Evolutionary conservation across 2,888 invertebrate genomes (phyloP), one percentile per base, ranked within the genome.

Genomic region (Caradrina kadenii): DNA sequence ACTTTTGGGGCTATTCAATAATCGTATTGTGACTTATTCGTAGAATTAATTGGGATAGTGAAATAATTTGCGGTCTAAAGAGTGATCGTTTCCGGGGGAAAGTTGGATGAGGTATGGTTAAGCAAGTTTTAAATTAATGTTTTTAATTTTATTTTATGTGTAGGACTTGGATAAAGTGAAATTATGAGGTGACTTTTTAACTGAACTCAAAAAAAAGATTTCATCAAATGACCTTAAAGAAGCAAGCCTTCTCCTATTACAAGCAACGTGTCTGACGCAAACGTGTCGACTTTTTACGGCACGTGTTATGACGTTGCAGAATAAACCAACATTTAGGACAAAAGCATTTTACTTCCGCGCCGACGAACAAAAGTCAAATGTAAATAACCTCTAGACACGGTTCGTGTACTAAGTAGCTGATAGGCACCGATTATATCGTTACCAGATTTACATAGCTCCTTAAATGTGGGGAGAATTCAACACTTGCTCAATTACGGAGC

Each of bases 351-450:
- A 94, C 95, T 96, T 96, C 95, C 95, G 95, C 86, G 85, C 88
- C 85, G 87, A 86, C 90, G 92, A 87, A 91, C 91, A 91, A 95
- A 95, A 95, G 95, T 95, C 95, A 95, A 94, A 94, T 94, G 95
- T 95, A 93, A 96, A 95, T 90, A 96, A 95, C 95, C 94, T 95
- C 91, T 91, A 90, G 88, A 84, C 86, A 85, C 87, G 87, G 86
- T 82, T 82, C 89, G 87, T 86, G 88, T 88, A 91, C 89, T 88
- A 89, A 87, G 87, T 87, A 86, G 88, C 79, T 85, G 86, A 88
- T 89, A 88, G 82, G 84, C 77, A 82, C 82, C 81, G 84, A 87
- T 87, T 86, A 82, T 86, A 85, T 82, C 86, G 81, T 70, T 74
- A 77, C 74, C 76, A 79, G 75, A 81, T 79, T 78, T 88, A 87